These are phyloP conservation scores for Clupea harengus DNA, from an alignment of 2,113 vertebrate genomes.

Conservation along the genomic window DNA sequence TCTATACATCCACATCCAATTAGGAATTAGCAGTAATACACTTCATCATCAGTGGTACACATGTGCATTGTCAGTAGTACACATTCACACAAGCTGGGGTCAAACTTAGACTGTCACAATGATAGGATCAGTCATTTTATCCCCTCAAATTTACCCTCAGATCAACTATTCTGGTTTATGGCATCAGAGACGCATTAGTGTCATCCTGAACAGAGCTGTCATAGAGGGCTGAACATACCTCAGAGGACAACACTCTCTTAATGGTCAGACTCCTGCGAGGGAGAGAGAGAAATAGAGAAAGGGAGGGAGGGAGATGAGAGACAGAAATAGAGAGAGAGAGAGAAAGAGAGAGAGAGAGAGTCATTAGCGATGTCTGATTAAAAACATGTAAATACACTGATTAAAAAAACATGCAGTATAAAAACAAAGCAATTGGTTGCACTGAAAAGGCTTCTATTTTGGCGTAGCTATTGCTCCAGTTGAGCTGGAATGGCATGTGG, in stretches of 20 bases:
- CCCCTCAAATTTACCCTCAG: too few relatives aligned
- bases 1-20: too few relatives aligned
- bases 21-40: too few relatives aligned
- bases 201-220: not conserved
- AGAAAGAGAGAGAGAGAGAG: not conserved
- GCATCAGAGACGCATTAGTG: too few relatives aligned
- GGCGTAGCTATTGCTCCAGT: not conserved
- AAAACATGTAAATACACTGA: not conserved
- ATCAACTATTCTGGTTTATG: too few relatives aligned
- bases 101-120: too few relatives aligned
- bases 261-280: constrained; percentile 73
- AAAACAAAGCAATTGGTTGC: too few relatives aligned
- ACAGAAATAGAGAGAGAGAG: not conserved
- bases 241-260: constrained; percentile 61
- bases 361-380: not conserved
- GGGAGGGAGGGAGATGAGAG: constrained; percentile 22
- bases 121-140: too few relatives aligned
- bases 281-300: not conserved
- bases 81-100: too few relatives aligned
- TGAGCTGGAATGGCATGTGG: not conserved
- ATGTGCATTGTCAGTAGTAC: too few relatives aligned
- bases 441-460: too few relatives aligned
- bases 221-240: constrained; percentile 55
- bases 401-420: not conserved
- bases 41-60: too few relatives aligned